These are phyloP conservation scores for Orbicella faveolata DNA, from an alignment of 64 coral and sea anemone genomes.

Conservation along the genomic window DNA sequence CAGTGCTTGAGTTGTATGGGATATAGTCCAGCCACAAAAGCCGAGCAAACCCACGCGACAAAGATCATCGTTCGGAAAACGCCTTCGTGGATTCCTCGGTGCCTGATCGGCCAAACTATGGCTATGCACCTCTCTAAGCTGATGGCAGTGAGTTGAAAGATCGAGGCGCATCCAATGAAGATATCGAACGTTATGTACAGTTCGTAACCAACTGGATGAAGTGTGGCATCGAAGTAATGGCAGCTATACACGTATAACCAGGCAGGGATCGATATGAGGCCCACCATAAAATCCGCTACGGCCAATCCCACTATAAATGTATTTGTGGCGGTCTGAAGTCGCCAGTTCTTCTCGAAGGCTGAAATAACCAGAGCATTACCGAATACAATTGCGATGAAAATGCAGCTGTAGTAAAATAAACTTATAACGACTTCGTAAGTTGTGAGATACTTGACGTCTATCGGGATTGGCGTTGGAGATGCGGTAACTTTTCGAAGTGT, in stretches of 20 bases:
- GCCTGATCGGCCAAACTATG: constrained; percentile 65
- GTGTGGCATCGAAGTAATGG: not conserved
- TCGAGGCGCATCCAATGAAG: constrained; percentile 78
- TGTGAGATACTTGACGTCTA: not conserved
- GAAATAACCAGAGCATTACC: constrained; percentile 72
- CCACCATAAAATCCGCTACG: constrained; percentile 72
- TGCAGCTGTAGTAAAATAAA: constrained; percentile 6
- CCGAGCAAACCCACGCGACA: constrained; percentile 59
- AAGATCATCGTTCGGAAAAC: constrained; percentile 48
- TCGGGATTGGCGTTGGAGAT: not conserved
- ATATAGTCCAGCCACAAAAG: constrained; percentile 48
- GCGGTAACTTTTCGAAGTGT: not conserved
- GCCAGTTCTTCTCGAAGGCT: constrained; percentile 56
- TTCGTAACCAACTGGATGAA: not conserved
- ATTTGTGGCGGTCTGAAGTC: constrained; percentile 73
- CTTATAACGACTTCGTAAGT: constrained; percentile 9
- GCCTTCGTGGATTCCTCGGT: constrained; percentile 16
- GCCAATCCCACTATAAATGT: constrained; percentile 77
- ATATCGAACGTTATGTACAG: constrained; percentile 65
- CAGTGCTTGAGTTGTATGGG: constrained; percentile 37
- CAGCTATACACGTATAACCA: constrained; percentile 69
- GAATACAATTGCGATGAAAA: constrained; percentile 40
- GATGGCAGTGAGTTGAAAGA: constrained; percentile 84
- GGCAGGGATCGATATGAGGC: constrained; percentile 52
- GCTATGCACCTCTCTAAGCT: constrained; percentile 82